Percentiles rank a stretch among this genome's conserved stretches.
Conservation (phyloP, 2,888 invertebrate species). For the Homarus gammarus region DNA sequence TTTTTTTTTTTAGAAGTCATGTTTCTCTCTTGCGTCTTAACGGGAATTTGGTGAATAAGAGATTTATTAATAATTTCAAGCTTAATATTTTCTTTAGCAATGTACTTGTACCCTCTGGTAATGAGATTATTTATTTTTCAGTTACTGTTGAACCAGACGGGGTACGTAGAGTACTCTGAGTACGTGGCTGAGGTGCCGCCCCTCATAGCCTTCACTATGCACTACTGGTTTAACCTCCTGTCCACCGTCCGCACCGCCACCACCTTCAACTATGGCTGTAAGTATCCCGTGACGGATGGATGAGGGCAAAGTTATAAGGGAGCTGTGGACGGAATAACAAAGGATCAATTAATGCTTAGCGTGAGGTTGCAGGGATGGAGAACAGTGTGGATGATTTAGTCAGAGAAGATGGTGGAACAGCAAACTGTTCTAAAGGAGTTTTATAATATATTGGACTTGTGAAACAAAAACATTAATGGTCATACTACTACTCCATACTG, state of each 20-base stretch:
- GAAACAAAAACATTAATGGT: no score
- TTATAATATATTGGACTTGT: no score
- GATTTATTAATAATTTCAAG: neutral
- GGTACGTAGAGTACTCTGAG: conserved; percentile 17
- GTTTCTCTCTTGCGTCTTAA: neutral
- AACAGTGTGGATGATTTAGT: no score
- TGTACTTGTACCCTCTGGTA: neutral
- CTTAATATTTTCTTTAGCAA: neutral
- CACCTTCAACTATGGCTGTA: conserved; percentile 47
- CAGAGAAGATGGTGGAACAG: no score
- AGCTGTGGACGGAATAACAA: no score
- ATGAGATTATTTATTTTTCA: neutral
- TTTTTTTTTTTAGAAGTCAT: neutral
- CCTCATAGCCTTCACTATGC: conserved; percentile 44
- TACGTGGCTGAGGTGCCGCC: conserved; percentile 7
- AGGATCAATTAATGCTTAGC: no score
- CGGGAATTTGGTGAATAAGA: no score
- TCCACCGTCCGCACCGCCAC: conserved; percentile 1
- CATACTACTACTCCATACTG: no score
- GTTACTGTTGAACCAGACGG: conserved; percentile 29
- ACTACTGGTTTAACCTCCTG: conserved; percentile 48
- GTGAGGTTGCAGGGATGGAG: no score
- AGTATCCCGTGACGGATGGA: no score
- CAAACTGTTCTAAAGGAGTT: no score
- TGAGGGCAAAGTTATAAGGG: no score